Evolutionary conservation across 1,140 invertebrate genomes (phyloP), one percentile per base, ranked within the genome.

Genomic region (Phocides pigmalion): DNA sequence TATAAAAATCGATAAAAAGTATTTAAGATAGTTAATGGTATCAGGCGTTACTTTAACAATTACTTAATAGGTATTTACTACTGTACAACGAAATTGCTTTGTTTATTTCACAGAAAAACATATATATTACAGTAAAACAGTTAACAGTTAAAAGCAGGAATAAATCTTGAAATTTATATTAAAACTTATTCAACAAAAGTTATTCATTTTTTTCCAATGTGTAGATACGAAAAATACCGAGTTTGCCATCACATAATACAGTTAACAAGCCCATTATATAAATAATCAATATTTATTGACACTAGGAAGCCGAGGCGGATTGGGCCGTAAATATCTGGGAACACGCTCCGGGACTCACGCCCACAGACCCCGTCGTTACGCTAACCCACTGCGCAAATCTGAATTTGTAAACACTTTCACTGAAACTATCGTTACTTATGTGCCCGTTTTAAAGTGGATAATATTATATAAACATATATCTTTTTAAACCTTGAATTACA

Each of bases 201-300:
- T n/a, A n/a, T n/a, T n/a, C n/a, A n/a, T n/a, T n/a, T 20, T 39
- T 39, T 4, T 5, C 0, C 12, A 39, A 39, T 12, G 35, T 4
- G 32, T 39, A 39, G 35, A 14, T 14, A 39, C 35, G 35, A 14
- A n/a, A 39, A 14, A 14, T 11, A 1, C 35, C 46, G 3, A 25
- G n/a, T 8, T 12, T 25, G 9, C 37, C 53, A 9, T 17, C 39
- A 58, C 14, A 58, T 20, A 4, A 20, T 58, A 28, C 22, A 44
- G 39, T 58, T 58, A 44, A 58, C 53, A 44, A 58, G 14, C 4
- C 53, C 25, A 44, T 58, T 44, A 58, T 32, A 58, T 58, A 58
- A 58, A 44, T 58, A 58, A 32, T 32, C 42, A 58, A 58, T 58
- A 44, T 59, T 19, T 46, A 35, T 59, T 14, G 54, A 59, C 35